Conservation (phyloP, 2,113 vertebrate genomes). For the Gavia stellata region DNA sequence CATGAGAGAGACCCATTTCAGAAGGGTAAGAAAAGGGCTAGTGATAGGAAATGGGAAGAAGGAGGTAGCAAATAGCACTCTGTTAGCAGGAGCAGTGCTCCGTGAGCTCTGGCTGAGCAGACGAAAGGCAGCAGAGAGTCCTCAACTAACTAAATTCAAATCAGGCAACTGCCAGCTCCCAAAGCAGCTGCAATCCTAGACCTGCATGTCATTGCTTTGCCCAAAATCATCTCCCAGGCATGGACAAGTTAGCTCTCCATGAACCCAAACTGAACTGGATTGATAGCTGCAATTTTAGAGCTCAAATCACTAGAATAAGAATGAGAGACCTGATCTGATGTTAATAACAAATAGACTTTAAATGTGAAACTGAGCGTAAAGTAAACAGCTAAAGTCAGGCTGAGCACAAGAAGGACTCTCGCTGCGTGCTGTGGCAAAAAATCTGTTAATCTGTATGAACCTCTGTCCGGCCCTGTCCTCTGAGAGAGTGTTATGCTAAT, state of each 20-base stretch:
- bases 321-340: not conserved
- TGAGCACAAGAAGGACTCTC: not conserved
- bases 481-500: rapidly evolving
- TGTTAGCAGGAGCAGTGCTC: not conserved
- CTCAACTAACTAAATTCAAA: not conserved
- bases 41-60: not conserved
- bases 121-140: not conserved
- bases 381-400: not conserved
- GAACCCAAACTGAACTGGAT: not conserved
- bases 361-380: not conserved
- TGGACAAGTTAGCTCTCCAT: rapidly evolving
- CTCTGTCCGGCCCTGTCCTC: not conserved
- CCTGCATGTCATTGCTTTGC: not conserved
- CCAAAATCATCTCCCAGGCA: not conserved
- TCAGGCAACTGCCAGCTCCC: not conserved
- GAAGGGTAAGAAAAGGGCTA: not conserved
- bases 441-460: not conserved
- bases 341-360: not conserved
- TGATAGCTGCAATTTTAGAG: not conserved
- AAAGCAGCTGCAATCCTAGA: not conserved
- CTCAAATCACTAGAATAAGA: not conserved
- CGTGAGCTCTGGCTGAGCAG: not conserved
- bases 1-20: not conserved
- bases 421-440: not conserved
- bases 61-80: not conserved